Base-by-base conservation (phyloP, 2,113 vertebrate species). In the Rhinogobius similis region DNA sequence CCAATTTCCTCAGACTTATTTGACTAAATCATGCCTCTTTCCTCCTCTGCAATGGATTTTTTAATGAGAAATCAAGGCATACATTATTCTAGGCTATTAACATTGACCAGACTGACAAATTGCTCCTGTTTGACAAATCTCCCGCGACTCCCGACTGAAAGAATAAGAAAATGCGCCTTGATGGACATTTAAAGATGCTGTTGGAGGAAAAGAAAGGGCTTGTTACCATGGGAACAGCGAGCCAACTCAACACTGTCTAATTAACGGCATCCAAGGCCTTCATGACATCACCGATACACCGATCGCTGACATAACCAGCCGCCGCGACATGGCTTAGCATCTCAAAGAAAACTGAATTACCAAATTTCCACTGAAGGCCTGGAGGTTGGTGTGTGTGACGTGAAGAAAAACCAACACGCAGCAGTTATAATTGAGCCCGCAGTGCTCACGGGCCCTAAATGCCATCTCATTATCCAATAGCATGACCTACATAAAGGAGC, bases 401-500 rank as follows among this genome's bases (percentile, higher is more conserved):
- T 77, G 70, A 78, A 75, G 72, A 68, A 53, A 64, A n/a, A 5
- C 62, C n/a, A n/a, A 73, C 43, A 53, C 73, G 65, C 71, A 70
- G 56, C 71, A 70, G 84, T 75, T 81, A 75, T 24, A 84, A 70
- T 83, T 69, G 63, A 53, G 68, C 53, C 82, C 55, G 18, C 2
- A 48, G 46, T 10, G 77, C 76, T 86, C 78, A 87, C 74, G 75
- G 88, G 78, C 75, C 78, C 73, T 73, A 81, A 91, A 89, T 89
- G 85, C 85, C 88, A 87, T 84, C 85, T 87, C 86, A 89, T 92
- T 86, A 87, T 85, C 84, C 83, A 86, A 81, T 86, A 83, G 81
- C 83, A 84, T 91, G 89, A 93, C 91, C 92, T 89, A 91, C 85
- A 91, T 93, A 90, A 87, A 85, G 81, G 83, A 90, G 83, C 76